Percentiles rank a stretch among this genome's conserved stretches.
phyloP scores from a whole-genome alignment of 2,797 vertebrate species.

The Etheostoma nigrum region DNA sequence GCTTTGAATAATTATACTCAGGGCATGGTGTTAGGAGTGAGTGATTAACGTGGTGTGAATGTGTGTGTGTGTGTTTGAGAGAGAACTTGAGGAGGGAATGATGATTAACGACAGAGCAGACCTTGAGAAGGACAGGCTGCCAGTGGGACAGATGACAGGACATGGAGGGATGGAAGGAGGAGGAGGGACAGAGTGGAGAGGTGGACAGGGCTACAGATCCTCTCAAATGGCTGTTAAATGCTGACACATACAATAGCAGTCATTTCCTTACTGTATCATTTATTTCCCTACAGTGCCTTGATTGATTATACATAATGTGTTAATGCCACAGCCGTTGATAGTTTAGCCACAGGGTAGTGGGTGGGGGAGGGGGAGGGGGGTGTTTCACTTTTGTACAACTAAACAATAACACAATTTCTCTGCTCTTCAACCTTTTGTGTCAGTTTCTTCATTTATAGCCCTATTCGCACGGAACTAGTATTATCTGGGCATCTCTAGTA shows the following conservation, averaged over 20 bases:
- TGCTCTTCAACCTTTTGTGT: neutral
- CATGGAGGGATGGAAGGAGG: constrained; percentile 68
- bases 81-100: constrained; percentile 53
- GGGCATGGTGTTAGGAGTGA: constrained; percentile 44
- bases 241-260: constrained; percentile 67
- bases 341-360: constrained; percentile 15
- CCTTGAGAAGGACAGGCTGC: constrained; percentile 73
- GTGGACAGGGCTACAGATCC: constrained; percentile 49
- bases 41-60: constrained; percentile 55
- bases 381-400: too few relatives aligned
- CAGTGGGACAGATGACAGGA: constrained; percentile 77
- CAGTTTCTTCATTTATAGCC: neutral
- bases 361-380: too few relatives aligned
- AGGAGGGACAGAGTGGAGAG: constrained; percentile 35
- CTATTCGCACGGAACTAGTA: too few relatives aligned
- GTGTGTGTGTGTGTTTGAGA: neutral
- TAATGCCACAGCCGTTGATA: constrained; percentile 40
- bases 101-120: constrained; percentile 71
- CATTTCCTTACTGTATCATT: constrained; percentile 59
- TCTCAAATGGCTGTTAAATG: constrained; percentile 59
- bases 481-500: too few relatives aligned
- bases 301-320: constrained; percentile 59
- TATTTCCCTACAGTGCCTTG: constrained; percentile 52
- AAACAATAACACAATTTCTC: neutral
- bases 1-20: constrained; percentile 72